A percentile compares a stretch with the other conserved stretches of the same genome.
Conservation (phyloP, 2,888 invertebrate genomes). For the Mimas tiliae region DNA sequence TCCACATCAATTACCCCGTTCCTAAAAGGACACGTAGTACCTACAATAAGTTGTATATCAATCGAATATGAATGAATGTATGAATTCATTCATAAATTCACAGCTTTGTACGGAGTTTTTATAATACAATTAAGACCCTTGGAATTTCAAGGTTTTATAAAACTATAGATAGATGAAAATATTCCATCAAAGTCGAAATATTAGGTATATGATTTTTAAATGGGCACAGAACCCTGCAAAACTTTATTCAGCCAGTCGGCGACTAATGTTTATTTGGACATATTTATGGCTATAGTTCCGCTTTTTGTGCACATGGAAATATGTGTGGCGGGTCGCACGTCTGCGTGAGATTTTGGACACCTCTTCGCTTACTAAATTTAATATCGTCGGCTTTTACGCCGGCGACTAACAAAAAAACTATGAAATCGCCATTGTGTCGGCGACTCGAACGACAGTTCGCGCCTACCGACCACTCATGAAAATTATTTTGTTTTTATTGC, state of each 20-base stretch:
- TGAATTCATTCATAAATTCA: neutral
- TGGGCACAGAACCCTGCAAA: conserved; percentile 63
- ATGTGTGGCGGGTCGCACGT: conserved; percentile 86
- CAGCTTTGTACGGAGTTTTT: neutral
- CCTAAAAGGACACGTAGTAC: too few relatives aligned
- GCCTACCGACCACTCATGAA: conserved; percentile 83
- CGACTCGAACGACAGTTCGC: conserved; percentile 82
- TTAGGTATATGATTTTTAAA: conserved; percentile 27
- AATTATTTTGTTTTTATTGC: conserved; percentile 84
- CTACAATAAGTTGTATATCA: neutral
- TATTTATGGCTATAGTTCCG: conserved; percentile 86
- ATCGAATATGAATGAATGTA: neutral
- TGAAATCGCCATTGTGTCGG: conserved; percentile 83
- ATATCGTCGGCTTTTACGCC: conserved; percentile 81
- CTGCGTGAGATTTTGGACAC: conserved; percentile 85
- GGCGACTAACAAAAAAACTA: conserved; percentile 75
- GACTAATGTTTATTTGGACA: conserved; percentile 85
- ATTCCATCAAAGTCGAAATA: conserved; percentile 27
- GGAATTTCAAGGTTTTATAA: conserved; percentile 1
- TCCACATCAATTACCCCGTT: neutral
- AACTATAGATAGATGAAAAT: neutral
- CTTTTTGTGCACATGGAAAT: conserved; percentile 84
- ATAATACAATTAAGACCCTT: neutral
- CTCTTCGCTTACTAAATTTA: conserved; percentile 85
- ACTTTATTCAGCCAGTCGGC: conserved; percentile 68